Evolutionary conservation across 2,113 vertebrate genomes (phyloP).

Genomic region (Odocoileus hemionus): DNA sequence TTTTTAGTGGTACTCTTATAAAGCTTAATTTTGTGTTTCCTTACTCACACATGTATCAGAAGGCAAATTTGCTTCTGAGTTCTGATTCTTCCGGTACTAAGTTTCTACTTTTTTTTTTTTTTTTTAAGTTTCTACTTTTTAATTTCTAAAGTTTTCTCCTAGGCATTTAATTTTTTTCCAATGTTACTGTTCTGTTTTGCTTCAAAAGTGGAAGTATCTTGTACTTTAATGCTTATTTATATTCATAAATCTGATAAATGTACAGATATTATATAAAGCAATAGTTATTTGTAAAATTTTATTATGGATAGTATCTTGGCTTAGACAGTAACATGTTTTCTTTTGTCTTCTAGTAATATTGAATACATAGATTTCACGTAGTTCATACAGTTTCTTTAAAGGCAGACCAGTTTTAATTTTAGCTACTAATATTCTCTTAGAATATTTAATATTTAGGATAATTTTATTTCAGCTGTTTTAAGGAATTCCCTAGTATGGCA

Average conservation of each 20-base stretch:
- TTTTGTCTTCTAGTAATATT: background rate
- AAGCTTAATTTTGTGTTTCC: constrained; percentile 3
- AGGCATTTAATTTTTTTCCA: background rate
- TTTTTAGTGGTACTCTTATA: background rate
- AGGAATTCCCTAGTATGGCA: background rate
- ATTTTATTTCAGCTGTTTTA: background rate
- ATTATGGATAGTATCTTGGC: background rate
- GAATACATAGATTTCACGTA: background rate
- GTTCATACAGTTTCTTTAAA: constrained; percentile 13
- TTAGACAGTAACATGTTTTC: background rate
- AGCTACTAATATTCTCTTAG: background rate
- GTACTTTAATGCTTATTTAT: background rate
- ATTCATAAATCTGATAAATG: background rate
- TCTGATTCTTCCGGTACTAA: background rate
- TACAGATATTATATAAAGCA: background rate
- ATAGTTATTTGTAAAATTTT: background rate
- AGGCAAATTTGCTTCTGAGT: constrained; percentile 24
- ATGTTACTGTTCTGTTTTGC: background rate
- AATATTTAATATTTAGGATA: background rate
- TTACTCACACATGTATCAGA: background rate
- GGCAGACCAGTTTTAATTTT: background rate
- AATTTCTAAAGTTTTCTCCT: background rate
- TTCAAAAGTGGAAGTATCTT: background rate
- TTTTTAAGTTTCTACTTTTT: background rate
- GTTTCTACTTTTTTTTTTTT: background rate